Conservation (phyloP, 1,140 invertebrate genomes). For the Homalodisca vitripennis region DNA sequence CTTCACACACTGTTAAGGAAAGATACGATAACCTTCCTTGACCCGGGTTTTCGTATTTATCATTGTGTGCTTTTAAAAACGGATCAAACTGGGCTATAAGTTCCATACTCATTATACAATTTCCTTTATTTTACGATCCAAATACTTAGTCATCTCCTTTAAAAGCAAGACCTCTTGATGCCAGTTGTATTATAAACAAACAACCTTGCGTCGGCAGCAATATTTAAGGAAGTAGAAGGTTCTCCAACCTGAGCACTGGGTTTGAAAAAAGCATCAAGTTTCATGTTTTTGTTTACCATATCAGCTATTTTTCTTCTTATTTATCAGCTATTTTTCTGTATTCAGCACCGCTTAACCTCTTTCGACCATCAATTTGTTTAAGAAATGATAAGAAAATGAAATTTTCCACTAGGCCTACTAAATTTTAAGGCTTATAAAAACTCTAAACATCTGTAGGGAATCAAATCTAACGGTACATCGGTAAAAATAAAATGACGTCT, state of each 20-base stretch:
- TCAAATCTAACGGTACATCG: background rate
- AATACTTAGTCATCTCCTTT: conserved; percentile 1
- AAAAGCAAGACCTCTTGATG: background rate
- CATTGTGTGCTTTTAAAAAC: no score
- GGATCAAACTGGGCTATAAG: no score
- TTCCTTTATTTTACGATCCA: background rate
- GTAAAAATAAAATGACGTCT: background rate
- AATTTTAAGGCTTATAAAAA: background rate
- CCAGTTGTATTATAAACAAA: conserved; percentile 1
- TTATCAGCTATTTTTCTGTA: no score
- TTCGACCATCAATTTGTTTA: no score
- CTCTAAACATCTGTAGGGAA: background rate
- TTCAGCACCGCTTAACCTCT: no score
- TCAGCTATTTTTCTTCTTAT: no score
- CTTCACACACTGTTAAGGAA: background rate
- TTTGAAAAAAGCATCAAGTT: background rate
- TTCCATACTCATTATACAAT: conserved; percentile 8
- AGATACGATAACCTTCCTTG: conserved; percentile 3
- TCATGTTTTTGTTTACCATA: no score
- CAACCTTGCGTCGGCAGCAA: background rate
- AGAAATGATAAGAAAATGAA: background rate
- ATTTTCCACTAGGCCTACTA: background rate
- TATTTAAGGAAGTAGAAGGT: background rate
- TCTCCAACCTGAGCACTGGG: background rate
- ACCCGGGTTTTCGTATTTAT: no score